Conservation (phyloP, 1,140 invertebrate genomes). For the Meloidogyne hapla region DNA sequence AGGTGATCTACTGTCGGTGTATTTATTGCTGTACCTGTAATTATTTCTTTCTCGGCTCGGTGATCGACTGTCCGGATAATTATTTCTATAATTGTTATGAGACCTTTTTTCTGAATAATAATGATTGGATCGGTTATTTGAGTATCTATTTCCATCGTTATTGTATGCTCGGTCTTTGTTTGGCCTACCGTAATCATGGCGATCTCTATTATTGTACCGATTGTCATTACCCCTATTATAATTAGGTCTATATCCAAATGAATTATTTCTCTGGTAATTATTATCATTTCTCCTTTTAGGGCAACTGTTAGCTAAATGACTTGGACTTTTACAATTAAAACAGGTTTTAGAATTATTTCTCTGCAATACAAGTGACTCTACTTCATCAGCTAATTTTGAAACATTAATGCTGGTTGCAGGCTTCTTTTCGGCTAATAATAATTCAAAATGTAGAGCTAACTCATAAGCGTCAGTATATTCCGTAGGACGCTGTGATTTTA, state of each 20-base stretch:
- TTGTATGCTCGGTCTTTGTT: neutral
- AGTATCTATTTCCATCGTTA: too few relatives aligned
- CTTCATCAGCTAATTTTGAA: neutral
- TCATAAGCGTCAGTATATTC: neutral
- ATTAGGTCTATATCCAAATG: too few relatives aligned
- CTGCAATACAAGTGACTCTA: neutral
- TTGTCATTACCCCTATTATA: neutral
- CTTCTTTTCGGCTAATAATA: neutral
- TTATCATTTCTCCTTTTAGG: neutral
- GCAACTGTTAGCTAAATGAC: neutral
- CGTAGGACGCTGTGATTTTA: neutral
- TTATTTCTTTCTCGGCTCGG: too few relatives aligned
- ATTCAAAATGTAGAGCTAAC: conserved; percentile 1
- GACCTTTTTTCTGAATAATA: too few relatives aligned
- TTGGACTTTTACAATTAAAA: conserved; percentile 17
- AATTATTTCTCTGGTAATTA: neutral
- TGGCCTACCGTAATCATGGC: neutral
- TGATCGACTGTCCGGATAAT: too few relatives aligned
- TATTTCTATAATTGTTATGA: too few relatives aligned
- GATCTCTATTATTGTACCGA: neutral
- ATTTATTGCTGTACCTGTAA: neutral
- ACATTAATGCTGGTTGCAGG: too few relatives aligned
- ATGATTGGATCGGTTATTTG: neutral
- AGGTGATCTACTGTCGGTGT: neutral
- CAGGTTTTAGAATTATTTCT: neutral